These are phyloP conservation scores for Heliconius nattereri DNA, from an alignment of 1,140 invertebrate species.

Conservation along the genomic window DNA sequence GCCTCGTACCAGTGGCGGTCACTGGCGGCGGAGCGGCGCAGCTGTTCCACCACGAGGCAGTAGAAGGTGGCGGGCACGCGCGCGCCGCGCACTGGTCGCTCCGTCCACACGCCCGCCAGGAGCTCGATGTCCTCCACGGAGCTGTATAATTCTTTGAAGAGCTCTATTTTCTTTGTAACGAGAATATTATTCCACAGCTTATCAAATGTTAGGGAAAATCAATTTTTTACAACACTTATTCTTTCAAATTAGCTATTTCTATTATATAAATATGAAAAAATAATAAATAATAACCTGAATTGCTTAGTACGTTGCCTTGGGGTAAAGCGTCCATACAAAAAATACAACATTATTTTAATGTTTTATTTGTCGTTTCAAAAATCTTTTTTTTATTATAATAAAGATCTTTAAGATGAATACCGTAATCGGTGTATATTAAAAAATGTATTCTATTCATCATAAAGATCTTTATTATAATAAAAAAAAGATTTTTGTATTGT, in stretches of 20 bases:
- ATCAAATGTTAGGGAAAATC: too few relatives aligned
- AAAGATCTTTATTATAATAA: too few relatives aligned
- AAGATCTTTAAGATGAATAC: too few relatives aligned
- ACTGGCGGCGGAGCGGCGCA: constrained; percentile 42
- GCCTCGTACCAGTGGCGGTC: constrained; percentile 68
- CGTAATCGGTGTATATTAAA: too few relatives aligned
- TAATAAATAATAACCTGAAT: too few relatives aligned
- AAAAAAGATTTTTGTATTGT: too few relatives aligned
- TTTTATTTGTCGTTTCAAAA: neutral
- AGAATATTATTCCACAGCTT: neutral
- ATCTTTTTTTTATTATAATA: neutral
- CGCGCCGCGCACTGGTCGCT: constrained; percentile 46
- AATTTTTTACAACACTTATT: too few relatives aligned
- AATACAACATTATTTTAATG: neutral
- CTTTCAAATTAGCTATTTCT: too few relatives aligned
- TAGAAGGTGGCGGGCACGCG: constrained; percentile 50
- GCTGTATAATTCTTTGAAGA: constrained; percentile 56
- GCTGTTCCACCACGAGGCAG: constrained; percentile 51
- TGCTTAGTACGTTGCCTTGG: too few relatives aligned
- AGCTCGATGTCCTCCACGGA: constrained; percentile 62
- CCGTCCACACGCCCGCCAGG: constrained; percentile 57
- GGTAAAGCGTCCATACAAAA: too few relatives aligned
- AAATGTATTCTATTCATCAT: too few relatives aligned
- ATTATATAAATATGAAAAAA: too few relatives aligned
- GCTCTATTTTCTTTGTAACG: constrained; percentile 56